phyloP scores from a whole-genome alignment of 2,113 vertebrate genomes.

The Pungitius pungitius region DNA sequence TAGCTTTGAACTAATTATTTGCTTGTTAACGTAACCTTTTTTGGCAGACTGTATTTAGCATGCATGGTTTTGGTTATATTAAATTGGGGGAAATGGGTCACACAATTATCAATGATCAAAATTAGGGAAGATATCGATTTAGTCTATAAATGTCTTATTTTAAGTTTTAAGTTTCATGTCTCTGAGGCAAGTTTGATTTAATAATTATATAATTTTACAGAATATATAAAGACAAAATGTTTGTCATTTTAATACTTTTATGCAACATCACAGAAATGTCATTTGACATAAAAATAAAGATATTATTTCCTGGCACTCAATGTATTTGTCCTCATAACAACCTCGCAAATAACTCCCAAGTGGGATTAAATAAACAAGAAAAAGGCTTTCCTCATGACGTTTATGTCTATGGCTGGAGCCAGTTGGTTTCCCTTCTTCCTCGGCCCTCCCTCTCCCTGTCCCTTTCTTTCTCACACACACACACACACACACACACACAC shows the following conservation, averaged over 20 bases:
- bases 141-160: background rate
- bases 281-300: no score
- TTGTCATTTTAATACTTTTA: background rate
- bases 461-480: conserved; percentile 9
- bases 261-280: background rate
- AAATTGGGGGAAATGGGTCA: background rate
- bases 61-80: background rate
- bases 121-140: background rate
- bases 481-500: conserved; percentile 29
- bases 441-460: background rate
- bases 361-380: conserved; percentile 13
- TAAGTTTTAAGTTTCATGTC: background rate
- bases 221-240: background rate
- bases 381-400: conserved; percentile 8
- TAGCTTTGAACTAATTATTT: background rate
- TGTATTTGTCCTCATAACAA: background rate
- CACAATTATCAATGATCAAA: background rate
- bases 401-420: conserved; percentile 20
- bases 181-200: background rate
- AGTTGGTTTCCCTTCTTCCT: conserved; percentile 2
- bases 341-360: background rate
- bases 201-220: no score
- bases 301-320: background rate
- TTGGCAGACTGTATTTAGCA: background rate
- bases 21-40: background rate